Base-by-base conservation (phyloP, 2,888 invertebrate species). In the Oscheius onirici region DNA sequence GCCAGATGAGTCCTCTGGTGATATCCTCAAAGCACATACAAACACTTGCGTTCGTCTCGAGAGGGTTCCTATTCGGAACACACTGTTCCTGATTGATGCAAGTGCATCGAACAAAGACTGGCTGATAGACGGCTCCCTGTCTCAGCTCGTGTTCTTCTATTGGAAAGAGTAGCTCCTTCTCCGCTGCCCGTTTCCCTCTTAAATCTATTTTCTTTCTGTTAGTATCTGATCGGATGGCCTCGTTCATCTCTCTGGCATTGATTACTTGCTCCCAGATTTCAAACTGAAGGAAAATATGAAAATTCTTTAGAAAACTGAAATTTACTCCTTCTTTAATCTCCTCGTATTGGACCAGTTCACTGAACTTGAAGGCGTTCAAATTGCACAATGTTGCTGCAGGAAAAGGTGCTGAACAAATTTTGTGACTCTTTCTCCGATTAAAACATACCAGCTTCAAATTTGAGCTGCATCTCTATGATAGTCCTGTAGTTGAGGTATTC, bases 391-490 rank as follows among this genome's bases (percentile, higher is more conserved):
- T 85, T 6, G 85, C 86, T 0, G 85, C 86, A 6, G 85, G 85
- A 55, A 86, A 86, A 1, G 84, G 84, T 10, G 84, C 71, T 71
- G 41, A 66, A 71, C n/a, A n/a, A n/a, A n/a, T n/a, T n/a, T n/a
- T n/a, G n/a, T n/a, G n/a, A n/a, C n/a, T n/a, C n/a, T 5, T 15
- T 55, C 13, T 43, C 2, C 13, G 26, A 44, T 15, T 13, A 15
- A 40, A 28, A n/a, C 55, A n/a, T 20, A 82, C 84, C 84, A 57
- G 86, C 87, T 75, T 87, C 84, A 58, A 86, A 86, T 58, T 85
- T 86, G 22, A 87, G 71, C 63, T 87, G 85, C 87, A 87, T 87
- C 71, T 87, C 87, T 22, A 87, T 85, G 51, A 87, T 87, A 8
- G 86, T 87, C 58, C 86, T 71, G 76, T 85, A 87, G 46, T 82